Evolutionary conservation across 2,113 vertebrate species (phyloP), one percentile per base, ranked within the genome.

Genomic region (Hypocryptadius cinnamomeus): DNA sequence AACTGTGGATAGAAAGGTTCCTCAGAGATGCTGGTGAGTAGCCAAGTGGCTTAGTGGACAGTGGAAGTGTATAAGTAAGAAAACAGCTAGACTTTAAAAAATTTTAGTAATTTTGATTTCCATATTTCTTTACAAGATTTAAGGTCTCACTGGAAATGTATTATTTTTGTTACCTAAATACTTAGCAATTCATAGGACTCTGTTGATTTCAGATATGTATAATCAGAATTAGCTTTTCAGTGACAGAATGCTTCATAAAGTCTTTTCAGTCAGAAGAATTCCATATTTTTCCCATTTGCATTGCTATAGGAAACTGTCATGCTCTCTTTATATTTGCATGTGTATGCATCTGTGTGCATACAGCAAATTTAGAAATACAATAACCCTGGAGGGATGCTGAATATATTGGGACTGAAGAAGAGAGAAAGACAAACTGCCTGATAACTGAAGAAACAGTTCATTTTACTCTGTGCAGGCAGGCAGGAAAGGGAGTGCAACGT

Each of bases 401-500:
- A 56, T 47, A 14, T 53, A 69, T 77, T 95, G 68, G 82, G 51
- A 40, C 21, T 77, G 73, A 79, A 94, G 66, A 56, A 93, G 28
- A 86, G 79, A 77, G 22, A 81, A 84, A 61, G 40, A 66, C 90
- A 64, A 81, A 51, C 69, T 95, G 82, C 57, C 86, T 69, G 76
- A 71, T 91, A 78, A 74, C 79, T 84, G 72, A 54, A 91, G 85
- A 64, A 92, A 63, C 44, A 56, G 64, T 91, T 86, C 48, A 60
- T 92, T 96, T 93, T 82, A 80, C 61, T 82, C 73, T 77, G 84
- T 77, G 59, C 57, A 86, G 81, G 76, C 59, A 90, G 82, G 40
- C 94, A 95, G 95, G 93, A 94, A 95, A 91, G 90, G 84, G 85
- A 85, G 78, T 97, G 96, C 90, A 96, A 76, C 71, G 89, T 88